Conservation (phyloP, 2,888 invertebrate species). For the Epiblema foenella region DNA sequence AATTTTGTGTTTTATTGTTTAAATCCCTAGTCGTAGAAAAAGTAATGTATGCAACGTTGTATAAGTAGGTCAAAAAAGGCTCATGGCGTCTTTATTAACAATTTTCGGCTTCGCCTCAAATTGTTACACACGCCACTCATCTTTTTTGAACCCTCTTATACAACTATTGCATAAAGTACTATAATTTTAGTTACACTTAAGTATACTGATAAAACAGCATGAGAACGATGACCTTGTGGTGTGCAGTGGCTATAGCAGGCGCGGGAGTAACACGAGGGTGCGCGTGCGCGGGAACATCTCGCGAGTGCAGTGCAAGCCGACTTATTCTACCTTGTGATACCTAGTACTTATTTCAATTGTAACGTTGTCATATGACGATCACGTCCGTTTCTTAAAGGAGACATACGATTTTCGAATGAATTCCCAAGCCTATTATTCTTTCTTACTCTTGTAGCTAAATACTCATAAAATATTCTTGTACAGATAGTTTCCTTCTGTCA, state of each 20-base stretch:
- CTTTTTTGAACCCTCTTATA: too few species aligned
- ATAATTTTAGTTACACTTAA: not conserved
- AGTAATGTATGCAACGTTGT: too few species aligned
- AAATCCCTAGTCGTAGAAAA: too few species aligned
- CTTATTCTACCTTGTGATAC: not conserved
- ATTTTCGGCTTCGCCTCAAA: too few species aligned
- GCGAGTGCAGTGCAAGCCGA: not conserved
- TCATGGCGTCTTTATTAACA: too few species aligned
- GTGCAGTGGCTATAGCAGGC: not conserved
- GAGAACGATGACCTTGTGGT: constrained; percentile 23
- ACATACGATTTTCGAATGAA: not conserved
- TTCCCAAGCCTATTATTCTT: not conserved
- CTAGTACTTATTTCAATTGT: not conserved
- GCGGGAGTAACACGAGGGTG: not conserved
- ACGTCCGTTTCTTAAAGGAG: not conserved
- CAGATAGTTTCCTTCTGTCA: too few species aligned
- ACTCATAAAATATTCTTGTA: too few species aligned
- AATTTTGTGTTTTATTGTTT: too few species aligned
- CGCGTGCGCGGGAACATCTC: not conserved
- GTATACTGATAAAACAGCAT: not conserved
- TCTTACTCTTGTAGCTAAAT: too few species aligned
- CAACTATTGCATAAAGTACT: too few species aligned
- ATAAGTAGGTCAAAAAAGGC: too few species aligned
- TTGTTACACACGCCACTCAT: too few species aligned
- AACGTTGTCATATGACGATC: not conserved